These are phyloP conservation scores for Chalcis sispes DNA, from an alignment of 2,888 invertebrate species.

Conservation along the genomic window DNA sequence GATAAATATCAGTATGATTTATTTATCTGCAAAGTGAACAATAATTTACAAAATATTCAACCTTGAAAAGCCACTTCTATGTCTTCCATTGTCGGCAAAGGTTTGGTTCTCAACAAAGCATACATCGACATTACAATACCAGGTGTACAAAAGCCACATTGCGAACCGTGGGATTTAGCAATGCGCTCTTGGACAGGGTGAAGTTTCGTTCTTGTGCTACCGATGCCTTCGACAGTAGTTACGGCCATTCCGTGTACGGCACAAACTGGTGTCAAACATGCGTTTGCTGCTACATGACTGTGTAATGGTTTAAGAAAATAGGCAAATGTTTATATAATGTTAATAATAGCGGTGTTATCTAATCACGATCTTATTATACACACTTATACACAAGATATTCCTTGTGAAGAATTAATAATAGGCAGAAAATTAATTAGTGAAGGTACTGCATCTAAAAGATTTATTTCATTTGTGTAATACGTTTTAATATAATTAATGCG, in stretches of 20 bases:
- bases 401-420: no score
- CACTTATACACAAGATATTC: no score
- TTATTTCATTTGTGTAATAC: no score
- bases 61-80: constrained; percentile 90
- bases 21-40: no score
- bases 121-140: constrained; percentile 99
- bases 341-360: no score
- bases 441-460: no score
- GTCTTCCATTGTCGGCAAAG: constrained; percentile 85
- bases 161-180: constrained; percentile 94
- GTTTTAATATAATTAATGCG: no score
- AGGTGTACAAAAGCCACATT: constrained; percentile 97
- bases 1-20: not conserved
- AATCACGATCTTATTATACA: no score
- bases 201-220: constrained; percentile 85
- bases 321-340: no score
- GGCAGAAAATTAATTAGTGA: no score
- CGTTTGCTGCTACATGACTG: constrained; percentile 90
- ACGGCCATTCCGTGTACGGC: constrained; percentile 92
- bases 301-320: constrained; percentile 73
- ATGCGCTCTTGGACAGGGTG: constrained; percentile 93
- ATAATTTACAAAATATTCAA: constrained; percentile 31
- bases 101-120: constrained; percentile 85
- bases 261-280: constrained; percentile 92
- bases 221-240: constrained; percentile 95